Conservation (phyloP, 2,113 vertebrate genomes). For the Poeciliopsis turrubarensis region DNA sequence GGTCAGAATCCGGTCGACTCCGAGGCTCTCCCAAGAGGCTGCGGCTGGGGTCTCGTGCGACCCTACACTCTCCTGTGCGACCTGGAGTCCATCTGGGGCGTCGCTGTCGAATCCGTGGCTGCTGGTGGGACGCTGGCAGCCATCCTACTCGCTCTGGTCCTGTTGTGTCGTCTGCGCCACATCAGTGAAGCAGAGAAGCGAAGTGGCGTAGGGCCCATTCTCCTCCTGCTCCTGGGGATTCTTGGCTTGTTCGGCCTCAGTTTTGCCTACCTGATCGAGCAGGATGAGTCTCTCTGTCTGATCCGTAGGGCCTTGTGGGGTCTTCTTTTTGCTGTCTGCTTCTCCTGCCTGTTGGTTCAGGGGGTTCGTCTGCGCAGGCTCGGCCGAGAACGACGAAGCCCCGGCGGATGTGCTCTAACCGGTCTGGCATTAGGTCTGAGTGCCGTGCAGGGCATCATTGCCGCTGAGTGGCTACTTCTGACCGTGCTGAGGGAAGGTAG, state of each 20-base stretch:
- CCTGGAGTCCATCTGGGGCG: constrained; percentile 95
- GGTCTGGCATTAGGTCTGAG: constrained; percentile 86
- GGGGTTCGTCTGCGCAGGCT: constrained; percentile 87
- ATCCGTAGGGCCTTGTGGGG: constrained; percentile 92
- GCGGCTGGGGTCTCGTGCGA: constrained; percentile 87
- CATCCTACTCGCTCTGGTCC: constrained; percentile 84
- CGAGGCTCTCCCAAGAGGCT: constrained; percentile 84
- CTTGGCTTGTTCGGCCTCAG: constrained; percentile 92
- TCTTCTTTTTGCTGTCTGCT: constrained; percentile 90
- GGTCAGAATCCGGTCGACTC: constrained; percentile 75
- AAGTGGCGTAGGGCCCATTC: constrained; percentile 86
- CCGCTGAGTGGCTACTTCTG: constrained; percentile 91
- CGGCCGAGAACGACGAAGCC: constrained; percentile 87
- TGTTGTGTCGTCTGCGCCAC: constrained; percentile 89
- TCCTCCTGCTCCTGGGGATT: constrained; percentile 90
- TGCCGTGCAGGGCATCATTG: constrained; percentile 93
- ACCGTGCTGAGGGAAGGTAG: constrained; percentile 88
- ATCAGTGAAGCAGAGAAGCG: constrained; percentile 93
- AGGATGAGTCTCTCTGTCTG: constrained; percentile 87
- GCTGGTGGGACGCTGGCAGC: constrained; percentile 88
- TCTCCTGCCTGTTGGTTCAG: constrained; percentile 93
- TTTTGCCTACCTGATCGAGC: constrained; percentile 93
- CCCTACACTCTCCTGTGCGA: constrained; percentile 92
- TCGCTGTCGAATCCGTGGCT: constrained; percentile 88
- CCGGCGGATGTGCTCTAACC: constrained; percentile 86